A percentile compares a stretch with the other conserved stretches of the same genome.
Evolutionary conservation across 2,113 vertebrate genomes (phyloP).

Genomic region (Rhadina sibilatrix): DNA sequence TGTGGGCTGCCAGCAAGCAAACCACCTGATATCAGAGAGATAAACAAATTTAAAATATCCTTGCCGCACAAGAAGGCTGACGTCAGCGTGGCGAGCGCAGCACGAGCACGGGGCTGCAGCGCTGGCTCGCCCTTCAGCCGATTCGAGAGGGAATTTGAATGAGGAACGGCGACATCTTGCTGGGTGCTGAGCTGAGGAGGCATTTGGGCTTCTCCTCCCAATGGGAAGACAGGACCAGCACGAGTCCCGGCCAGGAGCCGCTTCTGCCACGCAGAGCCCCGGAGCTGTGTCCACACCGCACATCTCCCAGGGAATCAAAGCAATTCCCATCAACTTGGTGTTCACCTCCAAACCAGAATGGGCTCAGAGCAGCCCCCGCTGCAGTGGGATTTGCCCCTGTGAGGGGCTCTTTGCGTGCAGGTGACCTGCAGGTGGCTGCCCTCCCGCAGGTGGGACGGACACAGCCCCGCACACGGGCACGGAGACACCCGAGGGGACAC

Average conservation of each 20-base stretch:
- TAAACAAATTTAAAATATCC: constrained; percentile 64
- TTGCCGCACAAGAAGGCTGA: constrained; percentile 20
- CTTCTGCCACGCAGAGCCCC: accelerated
- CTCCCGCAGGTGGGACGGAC: accelerated
- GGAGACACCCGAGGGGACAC: background rate
- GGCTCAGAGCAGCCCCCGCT: background rate
- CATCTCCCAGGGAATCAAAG: background rate
- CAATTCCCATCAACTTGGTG: background rate
- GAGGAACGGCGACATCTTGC: background rate
- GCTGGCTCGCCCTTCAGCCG: background rate
- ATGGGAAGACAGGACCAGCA: accelerated
- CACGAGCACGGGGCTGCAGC: background rate
- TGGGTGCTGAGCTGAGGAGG: background rate
- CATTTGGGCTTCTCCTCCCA: background rate
- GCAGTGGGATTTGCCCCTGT: accelerated
- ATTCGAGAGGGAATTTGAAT: background rate
- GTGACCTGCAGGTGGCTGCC: background rate
- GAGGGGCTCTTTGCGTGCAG: background rate
- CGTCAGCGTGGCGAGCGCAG: background rate
- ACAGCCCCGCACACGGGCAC: accelerated
- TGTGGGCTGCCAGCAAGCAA: constrained; percentile 33
- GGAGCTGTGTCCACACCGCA: accelerated
- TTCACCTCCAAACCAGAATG: background rate
- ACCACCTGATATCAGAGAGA: constrained; percentile 55
- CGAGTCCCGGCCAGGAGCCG: accelerated